phyloP scores from a whole-genome alignment of 2,888 invertebrate genomes.

The Dorcus parallelipipedus region DNA sequence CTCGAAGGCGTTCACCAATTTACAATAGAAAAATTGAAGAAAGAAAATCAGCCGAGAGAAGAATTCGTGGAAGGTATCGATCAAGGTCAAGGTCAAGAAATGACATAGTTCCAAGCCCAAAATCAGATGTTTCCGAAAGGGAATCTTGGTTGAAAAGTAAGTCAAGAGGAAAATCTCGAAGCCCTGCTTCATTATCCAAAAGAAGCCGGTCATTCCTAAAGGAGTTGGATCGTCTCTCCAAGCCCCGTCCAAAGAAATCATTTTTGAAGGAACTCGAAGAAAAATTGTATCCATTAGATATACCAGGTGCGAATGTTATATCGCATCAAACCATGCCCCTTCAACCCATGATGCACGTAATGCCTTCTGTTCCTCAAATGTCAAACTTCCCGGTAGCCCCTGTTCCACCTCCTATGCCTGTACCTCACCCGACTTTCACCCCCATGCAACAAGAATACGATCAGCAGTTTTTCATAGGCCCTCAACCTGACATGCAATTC shows the following conservation, averaged over 20 bases:
- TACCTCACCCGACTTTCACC: slow-evolving; percentile 29
- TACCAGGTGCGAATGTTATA: slow-evolving; percentile 8
- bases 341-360: no score
- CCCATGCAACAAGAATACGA: slow-evolving; percentile 32
- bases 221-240: background rate
- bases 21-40: slow-evolving; percentile 7
- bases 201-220: slow-evolving; percentile 2
- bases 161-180: background rate
- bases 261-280: slow-evolving; percentile 45
- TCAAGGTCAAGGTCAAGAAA: background rate
- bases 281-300: slow-evolving; percentile 29
- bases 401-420: slow-evolving; percentile 10
- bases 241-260: slow-evolving; percentile 25
- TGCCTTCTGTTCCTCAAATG: no score
- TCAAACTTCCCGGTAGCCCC: slow-evolving; percentile 23
- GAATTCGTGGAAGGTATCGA: background rate
- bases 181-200: background rate
- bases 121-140: slow-evolving; percentile 14
- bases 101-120: background rate
- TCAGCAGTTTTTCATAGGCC: slow-evolving; percentile 41
- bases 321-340: no score
- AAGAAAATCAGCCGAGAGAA: slow-evolving; percentile 1
- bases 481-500: slow-evolving; percentile 13
- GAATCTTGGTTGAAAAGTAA: slow-evolving; percentile 16
- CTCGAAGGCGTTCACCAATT: slow-evolving; percentile 1